Evolutionary conservation across 2,797 vertebrate species (phyloP).

Genomic region (Labeo calbasu): DNA sequence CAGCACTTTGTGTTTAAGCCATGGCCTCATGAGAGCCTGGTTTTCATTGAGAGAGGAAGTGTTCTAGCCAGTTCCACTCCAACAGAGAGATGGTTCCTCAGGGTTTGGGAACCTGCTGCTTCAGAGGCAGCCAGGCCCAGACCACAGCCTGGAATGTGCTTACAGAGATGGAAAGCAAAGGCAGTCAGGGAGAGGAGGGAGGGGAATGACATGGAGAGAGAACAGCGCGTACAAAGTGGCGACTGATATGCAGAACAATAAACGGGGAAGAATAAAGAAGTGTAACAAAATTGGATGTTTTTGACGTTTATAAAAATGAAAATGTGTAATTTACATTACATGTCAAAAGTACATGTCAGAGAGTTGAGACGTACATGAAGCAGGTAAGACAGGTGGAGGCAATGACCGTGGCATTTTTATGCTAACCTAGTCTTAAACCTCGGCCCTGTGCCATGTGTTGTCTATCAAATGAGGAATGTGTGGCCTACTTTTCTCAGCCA

Average conservation of each 20-base stretch:
- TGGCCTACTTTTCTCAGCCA: constrained; percentile 43
- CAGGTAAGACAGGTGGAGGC: neutral
- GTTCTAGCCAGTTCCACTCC: constrained; percentile 7
- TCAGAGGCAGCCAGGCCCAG: constrained; percentile 66
- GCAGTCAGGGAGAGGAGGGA: constrained; percentile 58
- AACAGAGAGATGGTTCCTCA: constrained; percentile 43
- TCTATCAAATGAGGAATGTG: constrained; percentile 62
- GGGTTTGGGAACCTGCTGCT: constrained; percentile 69
- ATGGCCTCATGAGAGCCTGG: constrained; percentile 13
- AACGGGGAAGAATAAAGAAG: neutral
- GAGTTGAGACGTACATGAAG: neutral
- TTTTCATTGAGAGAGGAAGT: constrained; percentile 18
- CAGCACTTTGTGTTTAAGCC: neutral
- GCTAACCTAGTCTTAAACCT: constrained; percentile 64
- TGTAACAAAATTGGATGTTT: too few species aligned
- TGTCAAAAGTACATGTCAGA: neutral
- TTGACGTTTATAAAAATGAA: neutral
- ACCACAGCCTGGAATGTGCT: constrained; percentile 77
- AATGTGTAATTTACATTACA: neutral
- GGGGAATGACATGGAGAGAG: constrained; percentile 45
- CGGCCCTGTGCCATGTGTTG: constrained; percentile 71
- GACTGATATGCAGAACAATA: constrained; percentile 4
- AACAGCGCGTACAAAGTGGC: neutral
- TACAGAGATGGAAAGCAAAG: constrained; percentile 73
- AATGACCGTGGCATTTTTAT: constrained; percentile 70